Conservation (phyloP, 2,113 vertebrate species). For the Chunga burmeisteri region DNA sequence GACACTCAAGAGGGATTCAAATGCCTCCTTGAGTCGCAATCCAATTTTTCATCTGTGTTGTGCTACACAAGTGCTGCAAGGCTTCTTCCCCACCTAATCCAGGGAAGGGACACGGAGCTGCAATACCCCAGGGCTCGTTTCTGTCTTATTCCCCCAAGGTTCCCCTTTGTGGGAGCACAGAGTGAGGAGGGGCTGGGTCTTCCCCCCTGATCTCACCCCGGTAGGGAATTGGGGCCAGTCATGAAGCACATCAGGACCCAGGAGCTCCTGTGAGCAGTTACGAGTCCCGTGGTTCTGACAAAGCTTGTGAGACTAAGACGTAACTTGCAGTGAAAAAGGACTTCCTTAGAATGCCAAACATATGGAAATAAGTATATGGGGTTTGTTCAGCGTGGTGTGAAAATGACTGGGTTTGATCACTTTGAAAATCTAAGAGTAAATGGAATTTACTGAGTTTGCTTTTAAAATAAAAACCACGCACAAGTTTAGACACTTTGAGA, state of each 20-base stretch:
- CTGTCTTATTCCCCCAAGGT: background rate
- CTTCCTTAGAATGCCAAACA: background rate
- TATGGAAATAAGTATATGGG: background rate
- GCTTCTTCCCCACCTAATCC: background rate
- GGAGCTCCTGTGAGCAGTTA: background rate
- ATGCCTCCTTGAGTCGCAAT: background rate
- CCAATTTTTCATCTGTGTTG: background rate
- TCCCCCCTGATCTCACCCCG: background rate
- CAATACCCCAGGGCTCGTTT: background rate
- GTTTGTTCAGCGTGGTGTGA: background rate
- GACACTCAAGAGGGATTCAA: background rate
- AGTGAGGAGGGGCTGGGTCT: background rate
- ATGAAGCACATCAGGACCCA: background rate
- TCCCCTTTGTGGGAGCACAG: background rate
- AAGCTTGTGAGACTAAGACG: background rate
- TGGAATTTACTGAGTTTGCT: background rate
- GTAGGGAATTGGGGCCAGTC: background rate
- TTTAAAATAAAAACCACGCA: background rate
- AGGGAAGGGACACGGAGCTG: background rate
- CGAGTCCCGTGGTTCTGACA: background rate
- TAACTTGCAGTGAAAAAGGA: background rate
- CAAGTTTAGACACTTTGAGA: constrained; percentile 32
- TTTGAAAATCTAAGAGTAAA: constrained; percentile 30
- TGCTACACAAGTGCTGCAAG: background rate
- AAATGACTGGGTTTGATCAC: constrained; percentile 20